Conservation (phyloP, 2,888 invertebrate genomes). For the Ormyrus labotus region DNA sequence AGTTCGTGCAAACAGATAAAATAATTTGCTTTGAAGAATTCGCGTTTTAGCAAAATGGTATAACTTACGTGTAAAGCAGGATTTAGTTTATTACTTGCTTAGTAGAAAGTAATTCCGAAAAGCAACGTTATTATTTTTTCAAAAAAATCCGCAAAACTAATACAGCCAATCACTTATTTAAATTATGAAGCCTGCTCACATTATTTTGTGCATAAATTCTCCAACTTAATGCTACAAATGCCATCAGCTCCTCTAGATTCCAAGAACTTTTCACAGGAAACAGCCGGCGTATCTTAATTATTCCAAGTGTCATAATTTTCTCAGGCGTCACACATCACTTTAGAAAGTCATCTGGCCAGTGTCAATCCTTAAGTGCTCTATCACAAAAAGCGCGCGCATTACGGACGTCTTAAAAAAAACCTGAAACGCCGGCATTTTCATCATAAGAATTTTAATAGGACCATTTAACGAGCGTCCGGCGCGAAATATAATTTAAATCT, state of each 20-base stretch:
- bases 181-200: too few relatives aligned
- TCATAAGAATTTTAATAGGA: conserved; percentile 39
- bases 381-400: conserved; percentile 3
- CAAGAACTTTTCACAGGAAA: background rate
- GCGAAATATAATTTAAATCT: conserved; percentile 59
- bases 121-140: too few relatives aligned
- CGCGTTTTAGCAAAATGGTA: too few relatives aligned
- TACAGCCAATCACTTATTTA: too few relatives aligned
- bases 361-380: conserved; percentile 15
- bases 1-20: too few relatives aligned
- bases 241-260: too few relatives aligned
- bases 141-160: too few relatives aligned
- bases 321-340: background rate
- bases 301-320: conserved; percentile 10
- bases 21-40: too few relatives aligned
- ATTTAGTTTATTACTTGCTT: too few relatives aligned
- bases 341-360: conserved; percentile 39
- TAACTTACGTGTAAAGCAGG: too few relatives aligned
- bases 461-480: conserved; percentile 58
- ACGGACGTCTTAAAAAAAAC: conserved; percentile 10
- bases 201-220: background rate
- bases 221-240: too few relatives aligned
- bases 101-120: too few relatives aligned
- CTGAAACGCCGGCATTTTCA: background rate
- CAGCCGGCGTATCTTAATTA: conserved; percentile 9